These are phyloP conservation scores for Scolanthus callimorphus DNA, from an alignment of 92 coral and sea anemone species.

Conservation along the genomic window DNA sequence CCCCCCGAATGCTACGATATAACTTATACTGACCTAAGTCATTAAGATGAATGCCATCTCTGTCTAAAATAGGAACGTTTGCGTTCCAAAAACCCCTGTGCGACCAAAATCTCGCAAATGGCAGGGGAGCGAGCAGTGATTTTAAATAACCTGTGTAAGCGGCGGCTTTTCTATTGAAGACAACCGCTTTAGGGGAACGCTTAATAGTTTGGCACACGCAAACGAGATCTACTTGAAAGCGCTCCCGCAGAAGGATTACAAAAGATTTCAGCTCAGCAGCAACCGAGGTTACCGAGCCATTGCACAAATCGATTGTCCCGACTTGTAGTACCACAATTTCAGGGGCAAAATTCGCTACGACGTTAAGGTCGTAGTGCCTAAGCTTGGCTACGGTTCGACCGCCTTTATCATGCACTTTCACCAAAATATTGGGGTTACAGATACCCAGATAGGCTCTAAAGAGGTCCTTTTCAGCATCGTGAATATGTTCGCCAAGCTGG, in stretches of 20 bases:
- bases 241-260: too few relatives aligned
- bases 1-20: constrained; percentile 21
- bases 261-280: too few relatives aligned
- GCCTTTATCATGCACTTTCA: too few relatives aligned
- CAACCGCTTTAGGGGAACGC: too few relatives aligned
- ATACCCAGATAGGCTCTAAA: too few relatives aligned
- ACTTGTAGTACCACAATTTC: constrained; percentile 10
- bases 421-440: too few relatives aligned
- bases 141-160: background rate
- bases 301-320: constrained; percentile 19
- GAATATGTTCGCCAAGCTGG: too few relatives aligned
- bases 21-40: constrained; percentile 12
- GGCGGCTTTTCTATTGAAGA: background rate
- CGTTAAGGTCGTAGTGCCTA: constrained; percentile 7
- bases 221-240: too few relatives aligned
- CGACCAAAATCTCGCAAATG: constrained; percentile 15
- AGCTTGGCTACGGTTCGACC: constrained; percentile 14
- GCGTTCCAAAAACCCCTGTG: too few relatives aligned
- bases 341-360: constrained; percentile 8
- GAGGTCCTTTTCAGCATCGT: too few relatives aligned
- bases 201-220: too few relatives aligned
- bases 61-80: background rate
- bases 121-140: constrained; percentile 10
- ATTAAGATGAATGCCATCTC: constrained; percentile 17
- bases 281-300: too few relatives aligned